These are phyloP conservation scores for Hyles lineata DNA, from an alignment of 2,888 invertebrate genomes.

Conservation along the genomic window DNA sequence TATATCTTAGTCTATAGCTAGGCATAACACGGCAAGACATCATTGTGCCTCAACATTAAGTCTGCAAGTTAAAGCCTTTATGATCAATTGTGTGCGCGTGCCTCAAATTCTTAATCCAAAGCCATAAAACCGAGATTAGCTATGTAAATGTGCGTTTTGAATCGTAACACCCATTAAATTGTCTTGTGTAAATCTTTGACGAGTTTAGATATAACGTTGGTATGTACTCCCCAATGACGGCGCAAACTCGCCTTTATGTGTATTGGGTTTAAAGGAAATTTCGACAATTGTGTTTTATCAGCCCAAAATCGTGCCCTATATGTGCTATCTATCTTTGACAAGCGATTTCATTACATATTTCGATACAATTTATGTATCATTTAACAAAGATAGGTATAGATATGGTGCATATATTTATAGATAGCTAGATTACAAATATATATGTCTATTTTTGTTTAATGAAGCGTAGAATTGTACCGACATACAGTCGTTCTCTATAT, in stretches of 20 bases:
- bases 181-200: constrained; percentile 25
- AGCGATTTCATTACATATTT: no score
- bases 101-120: constrained; percentile 25
- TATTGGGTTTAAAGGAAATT: not conserved
- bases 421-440: no score
- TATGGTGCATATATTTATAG: no score
- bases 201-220: constrained; percentile 3
- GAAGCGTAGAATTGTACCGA: no score
- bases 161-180: constrained; percentile 26
- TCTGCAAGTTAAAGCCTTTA: constrained; percentile 44
- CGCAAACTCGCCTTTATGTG: not conserved
- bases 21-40: not conserved
- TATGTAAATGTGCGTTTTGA: constrained; percentile 29
- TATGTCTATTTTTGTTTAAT: no score
- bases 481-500: no score
- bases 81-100: constrained; percentile 20
- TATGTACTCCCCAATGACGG: not conserved
- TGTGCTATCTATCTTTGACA: no score
- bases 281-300: no score
- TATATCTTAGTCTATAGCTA: no score
- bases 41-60: constrained; percentile 10
- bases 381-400: no score
- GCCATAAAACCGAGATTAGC: constrained; percentile 27
- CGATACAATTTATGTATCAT: no score
- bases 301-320: no score